phyloP scores from a whole-genome alignment of 2,888 invertebrate genomes.

The Asteroscopus sphinx region DNA sequence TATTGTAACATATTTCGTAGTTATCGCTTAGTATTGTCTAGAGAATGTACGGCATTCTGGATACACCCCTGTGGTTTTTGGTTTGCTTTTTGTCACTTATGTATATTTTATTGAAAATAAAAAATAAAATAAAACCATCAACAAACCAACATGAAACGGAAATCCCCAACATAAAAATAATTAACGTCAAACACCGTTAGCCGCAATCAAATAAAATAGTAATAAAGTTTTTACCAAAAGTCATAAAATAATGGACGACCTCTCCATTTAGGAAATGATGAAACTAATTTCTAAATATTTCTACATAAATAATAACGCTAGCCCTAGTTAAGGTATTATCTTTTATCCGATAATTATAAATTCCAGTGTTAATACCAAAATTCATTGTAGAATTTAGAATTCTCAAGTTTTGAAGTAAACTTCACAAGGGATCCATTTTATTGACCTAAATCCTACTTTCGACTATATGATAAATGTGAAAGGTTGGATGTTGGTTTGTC shows the following conservation, averaged over 20 bases:
- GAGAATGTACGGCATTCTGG: no score
- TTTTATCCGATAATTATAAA: constrained; percentile 11
- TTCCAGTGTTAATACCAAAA: constrained; percentile 1
- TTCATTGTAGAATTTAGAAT: not conserved
- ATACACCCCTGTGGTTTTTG: no score
- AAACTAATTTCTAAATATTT: constrained; percentile 21
- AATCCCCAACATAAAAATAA: not conserved
- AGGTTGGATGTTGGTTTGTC: no score
- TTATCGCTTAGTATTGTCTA: no score
- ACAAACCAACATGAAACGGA: not conserved
- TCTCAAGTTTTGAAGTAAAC: no score
- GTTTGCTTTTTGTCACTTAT: no score
- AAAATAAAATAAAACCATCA: no score
- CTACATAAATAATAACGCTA: constrained; percentile 11
- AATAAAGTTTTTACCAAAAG: constrained; percentile 3
- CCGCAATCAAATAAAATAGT: not conserved
- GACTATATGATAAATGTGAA: no score
- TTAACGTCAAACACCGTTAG: not conserved
- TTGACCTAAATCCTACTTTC: no score
- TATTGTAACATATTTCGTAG: no score
- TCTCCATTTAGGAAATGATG: constrained; percentile 3
- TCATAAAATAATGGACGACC: constrained; percentile 10
- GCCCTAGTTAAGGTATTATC: constrained; percentile 3
- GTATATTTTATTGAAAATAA: no score
- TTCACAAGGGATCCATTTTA: no score